Evolutionary conservation across 2,888 invertebrate species (phyloP), one percentile per base, ranked within the genome.

Genomic region (Apoda limacodes): DNA sequence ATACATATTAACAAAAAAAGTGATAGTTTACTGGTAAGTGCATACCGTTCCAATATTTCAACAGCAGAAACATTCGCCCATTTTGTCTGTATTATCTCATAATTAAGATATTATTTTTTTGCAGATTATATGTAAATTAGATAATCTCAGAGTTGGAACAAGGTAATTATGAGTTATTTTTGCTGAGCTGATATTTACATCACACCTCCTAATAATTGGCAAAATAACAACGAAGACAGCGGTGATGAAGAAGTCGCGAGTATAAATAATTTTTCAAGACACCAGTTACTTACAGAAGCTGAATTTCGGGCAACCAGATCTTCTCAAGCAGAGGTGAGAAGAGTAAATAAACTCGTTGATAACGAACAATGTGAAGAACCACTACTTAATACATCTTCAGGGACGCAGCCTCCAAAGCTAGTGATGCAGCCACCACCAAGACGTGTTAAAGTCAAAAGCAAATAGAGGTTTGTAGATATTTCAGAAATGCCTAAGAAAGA

Each of bases 261-360:
- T 32, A 37, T 31, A 31, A 37, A 34, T 28, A 34, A 34, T 23
- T 37, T 34, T 19, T 37, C 37, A 10, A 31, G 32, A 24, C 31
- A 35, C 28, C 38, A 37, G 21, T 30, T 37, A 30, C 25, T 37
- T n/a, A n/a, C n/a, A n/a, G n/a, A n/a, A n/a, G n/a, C n/a, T 37
- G 37, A 37, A 37, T 23, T 37, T 27, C 19, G 35, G 28, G 32
- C 17, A 28, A 35, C 35, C 22, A 23, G 22, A 25, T 28, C 38
- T 12, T 33, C 33, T 27, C 23, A 33, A 30, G 19, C 28, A 15
- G 34, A 23, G 10, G 13, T 20, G 25, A 22, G 13, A 23, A 25
- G 32, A 32, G 30, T 34, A 13, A 23, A 38, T 19, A 24, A 28
- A 9, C 28, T 29, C 28, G 25, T 34, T 22, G 22, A 34, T 34